Evolutionary conservation across 1,140 invertebrate genomes (phyloP).

Genomic region (Chrysomallon squamiferum): DNA sequence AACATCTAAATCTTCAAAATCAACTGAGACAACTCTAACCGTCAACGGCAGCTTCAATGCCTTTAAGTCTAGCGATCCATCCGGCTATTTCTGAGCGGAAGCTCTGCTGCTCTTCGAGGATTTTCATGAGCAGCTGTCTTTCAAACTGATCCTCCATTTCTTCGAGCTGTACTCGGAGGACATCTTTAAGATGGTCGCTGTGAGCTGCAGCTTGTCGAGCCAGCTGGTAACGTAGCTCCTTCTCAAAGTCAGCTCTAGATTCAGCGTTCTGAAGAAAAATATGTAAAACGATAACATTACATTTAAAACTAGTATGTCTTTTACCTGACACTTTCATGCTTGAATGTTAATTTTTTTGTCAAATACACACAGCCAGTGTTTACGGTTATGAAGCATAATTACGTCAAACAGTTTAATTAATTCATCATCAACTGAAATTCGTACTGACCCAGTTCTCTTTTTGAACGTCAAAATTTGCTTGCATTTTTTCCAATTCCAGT

Average conservation of each 20-base stretch:
- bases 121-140: slow-evolving; percentile 70
- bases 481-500: slow-evolving; percentile 41
- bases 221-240: slow-evolving; percentile 78
- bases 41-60: slow-evolving; percentile 86
- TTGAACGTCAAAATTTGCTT: slow-evolving; percentile 46
- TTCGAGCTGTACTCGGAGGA: slow-evolving; percentile 74
- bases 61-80: slow-evolving; percentile 82
- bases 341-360: not conserved
- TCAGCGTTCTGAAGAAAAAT: slow-evolving; percentile 66
- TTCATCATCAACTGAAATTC: too few species aligned
- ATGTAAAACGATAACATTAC: not conserved
- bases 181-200: slow-evolving; percentile 79
- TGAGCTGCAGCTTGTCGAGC: slow-evolving; percentile 83
- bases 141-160: slow-evolving; percentile 73
- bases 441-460: slow-evolving; percentile 59
- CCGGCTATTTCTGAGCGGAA: slow-evolving; percentile 80
- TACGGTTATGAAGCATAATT: too few species aligned
- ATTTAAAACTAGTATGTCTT: not conserved
- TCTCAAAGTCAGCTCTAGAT: slow-evolving; percentile 73
- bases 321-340: not conserved
- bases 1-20: too few species aligned
- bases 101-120: slow-evolving; percentile 70
- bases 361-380: too few species aligned
- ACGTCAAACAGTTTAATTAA: too few species aligned
- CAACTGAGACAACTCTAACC: too few species aligned